phyloP scores from a whole-genome alignment of 2,888 invertebrate species.

The Apocheima hispidaria region DNA sequence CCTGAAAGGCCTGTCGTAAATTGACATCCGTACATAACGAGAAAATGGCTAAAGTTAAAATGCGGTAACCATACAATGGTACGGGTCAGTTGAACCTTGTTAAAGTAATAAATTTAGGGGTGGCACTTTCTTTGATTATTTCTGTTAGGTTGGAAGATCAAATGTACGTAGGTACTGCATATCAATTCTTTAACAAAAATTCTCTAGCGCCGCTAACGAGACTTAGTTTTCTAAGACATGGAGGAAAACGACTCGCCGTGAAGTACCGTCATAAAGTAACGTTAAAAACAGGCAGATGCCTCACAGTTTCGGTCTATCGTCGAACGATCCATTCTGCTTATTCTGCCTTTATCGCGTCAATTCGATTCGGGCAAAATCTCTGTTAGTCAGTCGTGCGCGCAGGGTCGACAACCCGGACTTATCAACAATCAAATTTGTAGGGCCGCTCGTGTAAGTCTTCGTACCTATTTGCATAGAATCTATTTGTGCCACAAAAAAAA shows the following conservation, averaged over 20 bases:
- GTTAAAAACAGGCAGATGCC: conserved; percentile 31
- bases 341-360: conserved; percentile 61
- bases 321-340: conserved; percentile 38
- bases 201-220: background rate
- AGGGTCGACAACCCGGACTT: conserved; percentile 78
- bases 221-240: background rate
- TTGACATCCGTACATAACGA: conserved; percentile 22
- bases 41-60: conserved; percentile 25
- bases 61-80: conserved; percentile 16
- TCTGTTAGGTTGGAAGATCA: background rate
- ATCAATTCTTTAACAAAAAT: too few relatives aligned
- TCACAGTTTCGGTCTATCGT: conserved; percentile 23
- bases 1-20: conserved; percentile 24
- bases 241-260: background rate
- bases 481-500: conserved; percentile 53
- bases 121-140: background rate
- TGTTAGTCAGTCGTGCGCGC: conserved; percentile 73
- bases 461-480: conserved; percentile 67
- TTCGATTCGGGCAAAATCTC: conserved; percentile 68
- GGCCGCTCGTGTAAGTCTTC: conserved; percentile 59
- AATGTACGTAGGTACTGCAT: background rate
- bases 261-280: conserved; percentile 20
- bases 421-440: conserved; percentile 76
- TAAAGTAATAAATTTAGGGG: conserved; percentile 10
- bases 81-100: conserved; percentile 14